Conservation (phyloP, 2,113 vertebrate genomes). For the Lampris megalopsis region DNA sequence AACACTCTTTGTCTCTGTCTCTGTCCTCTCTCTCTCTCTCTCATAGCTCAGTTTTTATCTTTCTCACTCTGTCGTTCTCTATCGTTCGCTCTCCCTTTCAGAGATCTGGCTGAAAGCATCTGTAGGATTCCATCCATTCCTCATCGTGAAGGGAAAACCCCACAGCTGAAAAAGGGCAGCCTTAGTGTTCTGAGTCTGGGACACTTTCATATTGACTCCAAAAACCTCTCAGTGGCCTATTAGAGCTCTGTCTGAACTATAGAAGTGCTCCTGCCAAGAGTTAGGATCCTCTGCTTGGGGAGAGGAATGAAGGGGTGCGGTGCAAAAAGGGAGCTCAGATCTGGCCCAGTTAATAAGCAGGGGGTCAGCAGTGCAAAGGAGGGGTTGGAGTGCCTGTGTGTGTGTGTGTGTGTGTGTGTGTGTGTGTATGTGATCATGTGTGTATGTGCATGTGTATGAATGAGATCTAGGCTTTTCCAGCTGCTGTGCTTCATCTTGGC, state of each 20-base stretch:
- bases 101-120: constrained; percentile 72
- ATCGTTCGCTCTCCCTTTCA: constrained; percentile 14
- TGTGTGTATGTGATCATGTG: constrained; percentile 12
- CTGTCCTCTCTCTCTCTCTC: constrained; percentile 35
- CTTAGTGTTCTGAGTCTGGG: constrained; percentile 60
- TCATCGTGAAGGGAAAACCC: constrained; percentile 67
- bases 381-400: background rate
- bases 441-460: constrained; percentile 45
- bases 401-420: constrained; percentile 11
- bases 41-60: background rate
- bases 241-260: constrained; percentile 35
- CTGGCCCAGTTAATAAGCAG: constrained; percentile 42
- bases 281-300: background rate
- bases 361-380: constrained; percentile 13
- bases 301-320: constrained; percentile 52
- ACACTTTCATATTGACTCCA: constrained; percentile 56
- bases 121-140: constrained; percentile 74
- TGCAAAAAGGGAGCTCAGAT: constrained; percentile 44
- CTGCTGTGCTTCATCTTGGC: constrained; percentile 75
- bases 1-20: constrained; percentile 25
- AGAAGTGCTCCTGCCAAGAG: constrained; percentile 52
- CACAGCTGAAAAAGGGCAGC: constrained; percentile 64
- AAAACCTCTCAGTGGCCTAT: constrained; percentile 52
- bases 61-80: background rate
- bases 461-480: constrained; percentile 61